A percentile compares a stretch with the other conserved stretches of the same genome.
These are phyloP conservation scores for Daboia siamensis DNA, from an alignment of 2,113 vertebrate genomes.

Conservation along the genomic window DNA sequence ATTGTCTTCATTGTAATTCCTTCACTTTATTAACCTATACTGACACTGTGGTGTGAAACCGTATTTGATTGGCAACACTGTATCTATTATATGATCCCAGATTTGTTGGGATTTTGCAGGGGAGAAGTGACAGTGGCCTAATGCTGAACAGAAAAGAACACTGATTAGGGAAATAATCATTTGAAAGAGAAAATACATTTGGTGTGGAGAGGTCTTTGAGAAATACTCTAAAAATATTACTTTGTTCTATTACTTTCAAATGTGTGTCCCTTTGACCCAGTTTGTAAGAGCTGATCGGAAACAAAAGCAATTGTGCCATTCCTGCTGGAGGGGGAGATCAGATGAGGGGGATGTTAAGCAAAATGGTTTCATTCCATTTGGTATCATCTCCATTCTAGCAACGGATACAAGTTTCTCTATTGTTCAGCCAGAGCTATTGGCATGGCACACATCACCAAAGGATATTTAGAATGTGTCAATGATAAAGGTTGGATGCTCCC, in stretches of 20 bases:
- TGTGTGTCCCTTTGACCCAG: background rate
- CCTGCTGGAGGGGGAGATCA: background rate
- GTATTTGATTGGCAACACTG: background rate
- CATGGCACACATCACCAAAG: slow-evolving; percentile 89
- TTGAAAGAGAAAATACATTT: background rate
- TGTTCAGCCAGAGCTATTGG: slow-evolving; percentile 93
- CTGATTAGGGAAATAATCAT: background rate
- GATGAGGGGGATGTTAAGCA: background rate
- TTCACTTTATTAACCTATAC: background rate
- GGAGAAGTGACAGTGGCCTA: background rate
- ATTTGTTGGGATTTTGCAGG: background rate
- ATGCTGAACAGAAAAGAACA: background rate
- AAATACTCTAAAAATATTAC: background rate
- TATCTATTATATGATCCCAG: background rate
- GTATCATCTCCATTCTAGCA: slow-evolving; percentile 68
- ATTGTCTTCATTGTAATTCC: background rate
- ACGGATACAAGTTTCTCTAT: slow-evolving; percentile 95
- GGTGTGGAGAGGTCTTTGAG: background rate
- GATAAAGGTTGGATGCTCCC: slow-evolving; percentile 85
- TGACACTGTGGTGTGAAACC: background rate
- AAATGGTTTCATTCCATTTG: background rate
- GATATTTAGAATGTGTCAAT: slow-evolving; percentile 86
- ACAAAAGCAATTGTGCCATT: background rate
- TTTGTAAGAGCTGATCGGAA: background rate
- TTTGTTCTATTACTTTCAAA: background rate